Percentiles rank a stretch among this genome's conserved stretches.
Conservation (phyloP, 2,888 invertebrate species). For the Scaeva pyrastri region DNA sequence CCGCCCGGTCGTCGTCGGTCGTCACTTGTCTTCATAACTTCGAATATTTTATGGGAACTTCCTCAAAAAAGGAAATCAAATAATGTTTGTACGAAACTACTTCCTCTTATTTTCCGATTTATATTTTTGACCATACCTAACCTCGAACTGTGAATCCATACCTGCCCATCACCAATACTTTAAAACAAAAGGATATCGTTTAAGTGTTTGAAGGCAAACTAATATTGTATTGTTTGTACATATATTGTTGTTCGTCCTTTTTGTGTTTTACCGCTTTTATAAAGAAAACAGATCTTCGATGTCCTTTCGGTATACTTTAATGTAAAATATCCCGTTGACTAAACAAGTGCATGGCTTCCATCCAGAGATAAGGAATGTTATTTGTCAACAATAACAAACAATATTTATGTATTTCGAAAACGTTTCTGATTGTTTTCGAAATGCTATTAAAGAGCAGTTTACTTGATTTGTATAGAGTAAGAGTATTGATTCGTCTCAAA, state of each 20-base stretch:
- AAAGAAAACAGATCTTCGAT: neutral
- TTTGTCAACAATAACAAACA: conserved; percentile 62
- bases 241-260: conserved; percentile 57
- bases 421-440: neutral
- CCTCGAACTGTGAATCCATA: conserved; percentile 14
- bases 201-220: conserved; percentile 60
- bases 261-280: conserved; percentile 68
- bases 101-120: conserved; percentile 31
- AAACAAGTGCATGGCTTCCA: conserved; percentile 62
- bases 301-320: conserved; percentile 38
- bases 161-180: neutral
- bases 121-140: conserved; percentile 53
- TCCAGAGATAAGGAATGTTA: conserved; percentile 63
- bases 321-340: conserved; percentile 65
- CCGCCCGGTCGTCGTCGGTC: no score
- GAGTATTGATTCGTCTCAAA: no score
- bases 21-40: no score
- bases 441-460: neutral
- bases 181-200: conserved; percentile 67
- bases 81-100: conserved; percentile 9
- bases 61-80: conserved; percentile 20
- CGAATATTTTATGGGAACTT: conserved; percentile 64
- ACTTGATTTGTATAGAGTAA: no score
- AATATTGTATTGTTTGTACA: conserved; percentile 51
- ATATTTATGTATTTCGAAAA: neutral